Base-by-base conservation (phyloP, 2,888 invertebrate genomes). In the Monochamus alternatus region DNA sequence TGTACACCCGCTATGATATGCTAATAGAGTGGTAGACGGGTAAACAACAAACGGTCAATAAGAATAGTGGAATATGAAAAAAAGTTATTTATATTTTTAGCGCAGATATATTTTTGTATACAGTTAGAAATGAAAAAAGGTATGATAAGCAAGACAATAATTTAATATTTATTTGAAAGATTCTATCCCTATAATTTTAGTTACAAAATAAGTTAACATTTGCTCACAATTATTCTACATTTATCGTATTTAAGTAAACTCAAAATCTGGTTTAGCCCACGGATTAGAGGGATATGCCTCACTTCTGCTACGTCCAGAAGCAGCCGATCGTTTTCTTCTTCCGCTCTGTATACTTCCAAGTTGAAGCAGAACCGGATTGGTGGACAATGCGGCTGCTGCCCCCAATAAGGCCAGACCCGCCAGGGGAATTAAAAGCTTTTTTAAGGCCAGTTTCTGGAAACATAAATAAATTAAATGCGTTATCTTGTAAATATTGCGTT, bases 341-440 rank as follows among this genome's bases (percentile, higher is more conserved):
- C 94, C 94, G 14, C 55, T 55, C 10, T 93, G 91, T 8, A 95
- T 90, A 0, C 95, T 93, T 38, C 95, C 95, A 60, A 96, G 90
- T 87, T 95, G 95, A 52, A 96, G 88, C 12, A 96, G 91, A 69
- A 95, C 91, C 4, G 96, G 96, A 88, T 95, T 95, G 71, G 95
- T 94, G 75, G 95, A 89, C 14, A 95, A 93, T 31, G 95, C 95
- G 1, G 95, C 95, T 44, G 95, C 95, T 52, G 95, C 95, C 65
- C 95, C 88, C n/a, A 96, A 90, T 65, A 91, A 80, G 0, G 95
- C 95, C 62, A 95, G 92, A 31, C 95, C 95, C 55, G 95, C 95
- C 79, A 96, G 88, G 0, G 95, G 95, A 86, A 94, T 91, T 66
- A 94, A 87, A 55, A 94, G 88, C 60, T 93, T 91, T 88, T 91